Conservation (phyloP, 2,113 vertebrate species). For the Lates calcarifer region DNA sequence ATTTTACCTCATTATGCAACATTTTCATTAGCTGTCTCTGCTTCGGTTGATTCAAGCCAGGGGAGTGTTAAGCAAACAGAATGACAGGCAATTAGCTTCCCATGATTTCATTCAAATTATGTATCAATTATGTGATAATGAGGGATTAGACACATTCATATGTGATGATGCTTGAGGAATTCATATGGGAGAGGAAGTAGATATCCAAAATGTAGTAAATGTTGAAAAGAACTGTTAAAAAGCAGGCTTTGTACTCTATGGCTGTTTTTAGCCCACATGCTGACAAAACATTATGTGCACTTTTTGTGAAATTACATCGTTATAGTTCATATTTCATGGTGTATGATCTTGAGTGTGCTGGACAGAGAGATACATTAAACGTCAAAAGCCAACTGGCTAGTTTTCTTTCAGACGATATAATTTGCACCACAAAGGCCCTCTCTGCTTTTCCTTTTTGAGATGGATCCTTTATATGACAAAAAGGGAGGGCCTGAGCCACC, state of each 20-base stretch:
- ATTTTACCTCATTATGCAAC: slow-evolving; percentile 41
- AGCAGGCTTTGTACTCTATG: background rate
- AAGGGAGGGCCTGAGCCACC: slow-evolving; percentile 42
- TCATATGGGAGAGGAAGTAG: slow-evolving; percentile 26
- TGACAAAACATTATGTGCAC: background rate
- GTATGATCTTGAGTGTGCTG: background rate
- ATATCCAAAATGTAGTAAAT: background rate
- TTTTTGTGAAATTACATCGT: background rate
- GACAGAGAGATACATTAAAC: background rate
- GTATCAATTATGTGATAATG: slow-evolving; percentile 75
- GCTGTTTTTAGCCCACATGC: background rate
- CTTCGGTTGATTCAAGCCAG: slow-evolving; percentile 45
- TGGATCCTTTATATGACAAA: slow-evolving; percentile 48
- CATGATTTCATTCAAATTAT: slow-evolving; percentile 69
- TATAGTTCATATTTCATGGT: slow-evolving; percentile 6
- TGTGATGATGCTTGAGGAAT: slow-evolving; percentile 31
- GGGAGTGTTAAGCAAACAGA: slow-evolving; percentile 65
- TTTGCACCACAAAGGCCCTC: slow-evolving; percentile 66
- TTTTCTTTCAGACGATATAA: slow-evolving; percentile 15
- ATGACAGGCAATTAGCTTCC: slow-evolving; percentile 72
- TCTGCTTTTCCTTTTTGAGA: slow-evolving; percentile 45
- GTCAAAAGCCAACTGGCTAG: slow-evolving; percentile 14
- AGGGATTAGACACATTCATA: slow-evolving; percentile 60
- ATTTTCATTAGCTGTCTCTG: slow-evolving; percentile 56
- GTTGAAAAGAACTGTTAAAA: background rate